Conservation (phyloP, 2,888 invertebrate genomes). For the Panzeria rudis region DNA sequence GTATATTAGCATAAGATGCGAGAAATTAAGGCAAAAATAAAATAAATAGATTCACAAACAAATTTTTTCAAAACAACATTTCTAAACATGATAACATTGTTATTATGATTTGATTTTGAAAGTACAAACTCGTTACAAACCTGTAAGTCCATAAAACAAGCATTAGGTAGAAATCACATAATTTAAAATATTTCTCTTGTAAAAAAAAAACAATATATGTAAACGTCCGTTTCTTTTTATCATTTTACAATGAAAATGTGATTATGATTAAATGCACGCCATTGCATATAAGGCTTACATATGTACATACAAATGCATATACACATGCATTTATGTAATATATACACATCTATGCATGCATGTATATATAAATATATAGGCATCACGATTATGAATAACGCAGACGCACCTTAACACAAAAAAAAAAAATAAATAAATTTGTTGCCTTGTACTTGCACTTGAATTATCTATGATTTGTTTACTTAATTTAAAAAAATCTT, state of each 20-base stretch:
- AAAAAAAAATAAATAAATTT: too few species aligned
- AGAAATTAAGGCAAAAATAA: too few species aligned
- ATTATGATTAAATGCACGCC: too few species aligned
- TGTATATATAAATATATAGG: not conserved
- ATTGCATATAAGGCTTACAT: too few species aligned
- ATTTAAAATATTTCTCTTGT: not conserved
- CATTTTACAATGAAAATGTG: too few species aligned
- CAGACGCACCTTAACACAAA: not conserved
- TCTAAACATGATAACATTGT: not conserved
- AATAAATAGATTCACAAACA: too few species aligned
- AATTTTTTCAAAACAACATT: too few species aligned
- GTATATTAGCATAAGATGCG: too few species aligned
- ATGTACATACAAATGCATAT: not conserved
- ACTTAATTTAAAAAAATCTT: slow-evolving; percentile 2
- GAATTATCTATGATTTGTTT: slow-evolving; percentile 4
- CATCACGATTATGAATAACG: not conserved
- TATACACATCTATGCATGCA: not conserved
- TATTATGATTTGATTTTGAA: slow-evolving; percentile 64
- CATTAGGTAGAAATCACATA: not conserved
- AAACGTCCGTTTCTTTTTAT: not conserved
- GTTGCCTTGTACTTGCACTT: slow-evolving; percentile 58
- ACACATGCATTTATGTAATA: not conserved
- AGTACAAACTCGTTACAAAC: slow-evolving; percentile 25
- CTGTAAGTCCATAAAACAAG: slow-evolving; percentile 18
- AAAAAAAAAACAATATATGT: not conserved